phyloP scores from a whole-genome alignment of 2,113 vertebrate species.

The Halichoeres trimaculatus region DNA sequence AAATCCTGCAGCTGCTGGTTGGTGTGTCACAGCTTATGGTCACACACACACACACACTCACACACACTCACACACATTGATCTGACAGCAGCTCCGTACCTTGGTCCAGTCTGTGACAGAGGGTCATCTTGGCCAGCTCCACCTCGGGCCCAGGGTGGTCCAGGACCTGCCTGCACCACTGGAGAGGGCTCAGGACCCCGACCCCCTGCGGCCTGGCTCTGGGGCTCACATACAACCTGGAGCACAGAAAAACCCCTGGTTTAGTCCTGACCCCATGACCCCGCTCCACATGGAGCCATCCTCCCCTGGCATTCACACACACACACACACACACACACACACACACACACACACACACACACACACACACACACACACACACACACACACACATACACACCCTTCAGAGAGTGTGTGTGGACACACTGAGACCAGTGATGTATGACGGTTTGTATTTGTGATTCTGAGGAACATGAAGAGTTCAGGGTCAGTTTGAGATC shows the following conservation, averaged over 20 bases:
- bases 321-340: too few species aligned
- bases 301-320: too few species aligned
- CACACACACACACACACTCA: conserved; percentile 36
- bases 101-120: conserved; percentile 96
- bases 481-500: too few species aligned
- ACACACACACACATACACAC: too few species aligned
- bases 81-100: conserved; percentile 81
- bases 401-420: too few species aligned
- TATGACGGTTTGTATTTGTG: too few species aligned
- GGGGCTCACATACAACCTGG: conserved; percentile 92
- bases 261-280: conserved; percentile 18
- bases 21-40: conserved; percentile 43
- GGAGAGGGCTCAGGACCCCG: conserved; percentile 86
- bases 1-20: too few species aligned
- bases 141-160: conserved; percentile 94
- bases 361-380: too few species aligned
- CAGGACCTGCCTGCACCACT: conserved; percentile 95
- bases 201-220: conserved; percentile 83
- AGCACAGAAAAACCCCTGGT: conserved; percentile 32
- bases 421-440: too few species aligned
- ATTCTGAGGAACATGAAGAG: too few species aligned
- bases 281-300: too few species aligned
- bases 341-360: too few species aligned
- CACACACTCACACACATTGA: conserved; percentile 23
- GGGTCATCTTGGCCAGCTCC: conserved; percentile 92